phyloP scores from a whole-genome alignment of 2,797 vertebrate species.

The Coccyzus lansbergi region DNA sequence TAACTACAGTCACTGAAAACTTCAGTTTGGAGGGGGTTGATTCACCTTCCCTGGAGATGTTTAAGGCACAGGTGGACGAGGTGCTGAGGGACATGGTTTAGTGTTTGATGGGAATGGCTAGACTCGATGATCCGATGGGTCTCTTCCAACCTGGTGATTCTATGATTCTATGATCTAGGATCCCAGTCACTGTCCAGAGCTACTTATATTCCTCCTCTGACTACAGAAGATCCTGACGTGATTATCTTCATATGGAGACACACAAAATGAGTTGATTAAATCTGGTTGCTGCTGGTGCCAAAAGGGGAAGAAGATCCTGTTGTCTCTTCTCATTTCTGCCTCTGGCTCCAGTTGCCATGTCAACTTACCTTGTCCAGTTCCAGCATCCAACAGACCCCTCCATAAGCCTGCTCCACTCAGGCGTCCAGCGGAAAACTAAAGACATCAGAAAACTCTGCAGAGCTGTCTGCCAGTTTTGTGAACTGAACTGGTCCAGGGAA shows the following conservation, averaged over 20 bases:
- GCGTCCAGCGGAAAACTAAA: not conserved
- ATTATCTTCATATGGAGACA: not conserved
- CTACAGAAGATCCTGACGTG: not conserved
- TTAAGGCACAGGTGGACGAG: no score
- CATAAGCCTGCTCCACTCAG: not conserved
- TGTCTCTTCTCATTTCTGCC: not conserved
- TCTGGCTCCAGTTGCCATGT: not conserved
- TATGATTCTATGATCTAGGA: not conserved
- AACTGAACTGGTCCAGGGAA: not conserved
- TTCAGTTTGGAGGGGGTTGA: no score
- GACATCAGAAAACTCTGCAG: not conserved
- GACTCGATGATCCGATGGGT: no score
- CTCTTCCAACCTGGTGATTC: no score
- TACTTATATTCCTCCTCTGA: not conserved
- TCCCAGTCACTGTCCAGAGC: not conserved
- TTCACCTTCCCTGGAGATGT: no score
- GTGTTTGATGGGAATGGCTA: no score
- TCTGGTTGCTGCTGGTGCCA: not conserved
- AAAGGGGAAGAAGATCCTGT: not conserved
- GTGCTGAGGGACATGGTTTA: no score
- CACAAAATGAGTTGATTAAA: not conserved
- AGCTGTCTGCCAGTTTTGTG: not conserved
- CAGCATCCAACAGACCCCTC: not conserved
- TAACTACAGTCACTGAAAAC: not conserved
- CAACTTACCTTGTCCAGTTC: not conserved